A percentile compares a stretch with the other conserved stretches of the same genome.
These are phyloP conservation scores for Hirudo medicinalis DNA, from an alignment of 1,140 invertebrate genomes.

Conservation along the genomic window DNA sequence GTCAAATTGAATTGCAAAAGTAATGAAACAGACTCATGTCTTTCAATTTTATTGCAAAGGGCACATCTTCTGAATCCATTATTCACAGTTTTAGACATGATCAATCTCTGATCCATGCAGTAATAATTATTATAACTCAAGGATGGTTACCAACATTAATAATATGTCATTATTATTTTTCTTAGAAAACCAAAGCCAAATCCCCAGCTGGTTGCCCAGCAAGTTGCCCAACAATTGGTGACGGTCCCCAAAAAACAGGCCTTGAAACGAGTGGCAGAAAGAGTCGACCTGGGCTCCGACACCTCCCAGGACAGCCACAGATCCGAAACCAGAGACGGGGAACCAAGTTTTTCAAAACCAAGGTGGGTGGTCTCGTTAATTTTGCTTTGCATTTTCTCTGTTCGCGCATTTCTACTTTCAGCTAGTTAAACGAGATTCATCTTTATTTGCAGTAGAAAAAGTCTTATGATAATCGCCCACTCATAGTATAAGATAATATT, in stretches of 20 bases:
- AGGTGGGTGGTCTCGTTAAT: background rate
- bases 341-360: background rate
- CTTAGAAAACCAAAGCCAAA: conserved; percentile 23
- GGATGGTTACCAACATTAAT: background rate
- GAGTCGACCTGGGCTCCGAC: background rate
- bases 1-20: no score
- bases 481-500: no score
- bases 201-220: conserved; percentile 22
- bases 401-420: background rate
- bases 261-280: background rate
- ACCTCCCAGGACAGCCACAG: conserved; percentile 17
- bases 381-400: background rate
- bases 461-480: no score
- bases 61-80: background rate
- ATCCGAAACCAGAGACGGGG: background rate
- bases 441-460: no score
- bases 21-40: background rate
- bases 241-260: background rate
- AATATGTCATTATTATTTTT: background rate
- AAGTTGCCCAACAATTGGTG: conserved; percentile 22
- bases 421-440: no score
- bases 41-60: background rate
- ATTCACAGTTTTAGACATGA: background rate
- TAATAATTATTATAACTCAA: background rate
- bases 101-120: background rate